These are phyloP conservation scores for Phyllotreta striolata DNA, from an alignment of 2,888 invertebrate species.

Conservation along the genomic window DNA sequence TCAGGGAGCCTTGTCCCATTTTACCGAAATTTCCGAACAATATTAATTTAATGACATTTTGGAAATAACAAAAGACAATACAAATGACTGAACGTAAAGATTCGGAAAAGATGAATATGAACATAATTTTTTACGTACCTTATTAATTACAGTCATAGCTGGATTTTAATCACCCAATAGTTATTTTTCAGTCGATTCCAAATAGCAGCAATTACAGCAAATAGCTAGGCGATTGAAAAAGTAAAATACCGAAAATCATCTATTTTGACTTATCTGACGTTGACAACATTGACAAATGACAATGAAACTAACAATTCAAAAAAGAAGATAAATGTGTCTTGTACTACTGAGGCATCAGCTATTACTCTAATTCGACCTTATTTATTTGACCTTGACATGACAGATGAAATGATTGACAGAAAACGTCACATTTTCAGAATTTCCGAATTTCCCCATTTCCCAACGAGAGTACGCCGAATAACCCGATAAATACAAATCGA, in stretches of 20 bases:
- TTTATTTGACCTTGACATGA: too few relatives aligned
- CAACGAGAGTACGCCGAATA: too few relatives aligned
- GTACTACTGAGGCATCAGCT: too few relatives aligned
- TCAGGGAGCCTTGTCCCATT: constrained; percentile 45
- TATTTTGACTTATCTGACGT: constrained; percentile 34
- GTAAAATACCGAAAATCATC: constrained; percentile 38
- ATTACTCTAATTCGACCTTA: too few relatives aligned
- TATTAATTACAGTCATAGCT: constrained; percentile 49
- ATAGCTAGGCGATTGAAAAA: constrained; percentile 10
- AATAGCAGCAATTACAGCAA: background rate
- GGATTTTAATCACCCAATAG: constrained; percentile 6
- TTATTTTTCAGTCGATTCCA: constrained; percentile 10
- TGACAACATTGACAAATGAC: too few relatives aligned
- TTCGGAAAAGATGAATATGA: constrained; percentile 12
- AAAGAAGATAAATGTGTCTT: too few relatives aligned
- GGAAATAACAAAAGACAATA: constrained; percentile 36
- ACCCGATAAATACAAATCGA: background rate
- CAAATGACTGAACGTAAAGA: constrained; percentile 9
- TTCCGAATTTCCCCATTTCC: too few relatives aligned
- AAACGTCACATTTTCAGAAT: too few relatives aligned
- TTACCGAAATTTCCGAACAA: constrained; percentile 36
- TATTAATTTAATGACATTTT: constrained; percentile 33
- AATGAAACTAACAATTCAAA: too few relatives aligned
- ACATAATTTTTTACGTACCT: constrained; percentile 40
- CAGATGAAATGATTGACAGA: too few relatives aligned